phyloP scores from a whole-genome alignment of 2,797 vertebrate species.

The Melanotaenia boesemani region DNA sequence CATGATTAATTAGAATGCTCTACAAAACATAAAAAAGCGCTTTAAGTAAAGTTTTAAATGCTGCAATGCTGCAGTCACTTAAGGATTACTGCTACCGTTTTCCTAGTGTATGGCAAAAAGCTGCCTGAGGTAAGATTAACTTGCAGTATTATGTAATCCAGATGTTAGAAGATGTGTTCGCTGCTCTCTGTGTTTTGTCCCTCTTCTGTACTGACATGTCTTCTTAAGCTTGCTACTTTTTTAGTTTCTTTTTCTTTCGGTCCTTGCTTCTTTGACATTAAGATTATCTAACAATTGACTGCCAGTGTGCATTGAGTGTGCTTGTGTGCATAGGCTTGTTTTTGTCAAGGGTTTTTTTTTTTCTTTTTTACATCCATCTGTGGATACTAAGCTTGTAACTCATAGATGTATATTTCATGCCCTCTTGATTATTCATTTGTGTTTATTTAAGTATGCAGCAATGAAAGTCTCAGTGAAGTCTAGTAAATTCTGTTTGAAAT shows the following conservation, averaged over 20 bases:
- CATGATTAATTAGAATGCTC: conserved; percentile 52
- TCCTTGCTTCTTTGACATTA: conserved; percentile 27
- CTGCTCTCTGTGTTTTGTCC: conserved; percentile 39
- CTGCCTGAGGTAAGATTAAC: conserved; percentile 71
- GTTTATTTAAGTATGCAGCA: conserved; percentile 52
- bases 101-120: conserved; percentile 50
- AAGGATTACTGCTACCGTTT: conserved; percentile 65
- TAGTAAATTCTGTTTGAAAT: conserved; percentile 56
- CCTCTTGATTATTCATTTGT: conserved; percentile 65
- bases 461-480: conserved; percentile 33
- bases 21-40: conserved; percentile 36
- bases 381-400: conserved; percentile 30
- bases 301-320: neutral
- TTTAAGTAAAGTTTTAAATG: conserved; percentile 53
- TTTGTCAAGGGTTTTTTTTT: conserved; percentile 1
- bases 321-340: conserved; percentile 15
- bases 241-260: neutral
- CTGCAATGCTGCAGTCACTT: conserved; percentile 44
- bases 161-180: conserved; percentile 60
- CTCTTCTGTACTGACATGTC: conserved; percentile 36
- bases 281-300: conserved; percentile 27
- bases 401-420: conserved; percentile 53
- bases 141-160: conserved; percentile 64
- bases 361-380: conserved; percentile 25
- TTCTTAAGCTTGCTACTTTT: conserved; percentile 19